These are phyloP conservation scores for Cirrhinus mrigala DNA, from an alignment of 2,797 vertebrate genomes.

Conservation along the genomic window DNA sequence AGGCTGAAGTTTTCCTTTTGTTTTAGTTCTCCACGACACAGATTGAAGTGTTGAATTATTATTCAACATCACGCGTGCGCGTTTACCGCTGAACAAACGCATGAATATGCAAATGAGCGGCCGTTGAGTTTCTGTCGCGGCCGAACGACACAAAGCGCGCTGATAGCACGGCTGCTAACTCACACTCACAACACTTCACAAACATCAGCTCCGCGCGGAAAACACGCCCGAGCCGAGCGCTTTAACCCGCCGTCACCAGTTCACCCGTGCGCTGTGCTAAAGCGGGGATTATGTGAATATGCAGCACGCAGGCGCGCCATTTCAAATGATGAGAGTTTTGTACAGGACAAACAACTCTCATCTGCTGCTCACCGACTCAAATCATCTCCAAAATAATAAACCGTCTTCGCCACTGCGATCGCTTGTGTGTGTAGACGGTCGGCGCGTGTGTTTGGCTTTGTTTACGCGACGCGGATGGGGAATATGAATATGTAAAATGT, in stretches of 20 bases:
- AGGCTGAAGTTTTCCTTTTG: neutral
- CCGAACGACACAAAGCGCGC: slow-evolving; percentile 24
- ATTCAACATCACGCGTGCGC: neutral
- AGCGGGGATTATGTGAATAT: neutral
- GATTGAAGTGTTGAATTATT: neutral
- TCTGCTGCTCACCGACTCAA: neutral
- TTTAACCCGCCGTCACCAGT: neutral
- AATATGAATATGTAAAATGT: slow-evolving; percentile 93
- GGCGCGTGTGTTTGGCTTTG: neutral
- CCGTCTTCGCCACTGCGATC: neutral
- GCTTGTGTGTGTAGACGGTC: neutral
- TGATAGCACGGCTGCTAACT: slow-evolving; percentile 7
- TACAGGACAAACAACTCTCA: slow-evolving; percentile 40
- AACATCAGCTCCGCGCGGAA: neutral
- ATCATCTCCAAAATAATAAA: neutral
- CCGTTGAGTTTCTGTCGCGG: slow-evolving; percentile 25
- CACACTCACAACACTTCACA: neutral
- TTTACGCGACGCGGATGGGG: slow-evolving; percentile 52
- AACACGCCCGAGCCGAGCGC: neutral
- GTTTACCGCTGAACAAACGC: neutral
- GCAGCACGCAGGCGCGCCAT: slow-evolving; percentile 15
- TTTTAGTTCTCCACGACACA: neutral
- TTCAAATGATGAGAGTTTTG: slow-evolving; percentile 31
- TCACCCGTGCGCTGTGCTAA: neutral
- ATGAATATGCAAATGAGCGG: slow-evolving; percentile 40